Percentiles rank a stretch among this genome's conserved stretches.
Evolutionary conservation across 2,113 vertebrate genomes (phyloP).

Genomic region (Neogale vison): DNA sequence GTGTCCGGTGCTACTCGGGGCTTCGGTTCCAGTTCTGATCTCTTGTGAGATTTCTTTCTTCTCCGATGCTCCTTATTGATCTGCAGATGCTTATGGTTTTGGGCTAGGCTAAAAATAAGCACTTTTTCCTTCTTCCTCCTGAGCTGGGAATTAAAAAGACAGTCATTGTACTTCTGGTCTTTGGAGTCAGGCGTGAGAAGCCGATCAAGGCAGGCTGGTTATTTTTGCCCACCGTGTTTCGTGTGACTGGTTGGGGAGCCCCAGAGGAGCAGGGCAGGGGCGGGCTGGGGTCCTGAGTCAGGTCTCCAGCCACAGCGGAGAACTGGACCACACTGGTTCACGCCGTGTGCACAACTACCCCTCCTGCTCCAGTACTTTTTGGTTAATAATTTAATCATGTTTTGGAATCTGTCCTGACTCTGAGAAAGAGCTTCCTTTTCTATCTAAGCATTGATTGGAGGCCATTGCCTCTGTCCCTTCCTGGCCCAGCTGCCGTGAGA

Average conservation of each 20-base stretch:
- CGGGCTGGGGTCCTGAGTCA: not conserved
- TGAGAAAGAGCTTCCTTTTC: not conserved
- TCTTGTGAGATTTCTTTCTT: not conserved
- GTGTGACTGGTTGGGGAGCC: not conserved
- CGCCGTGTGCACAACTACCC: accelerated
- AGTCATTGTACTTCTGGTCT: not conserved
- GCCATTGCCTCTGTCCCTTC: not conserved
- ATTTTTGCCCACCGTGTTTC: not conserved
- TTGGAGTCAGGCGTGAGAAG: not conserved
- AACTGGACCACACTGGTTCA: not conserved
- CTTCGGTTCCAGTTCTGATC: not conserved
- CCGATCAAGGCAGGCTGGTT: not conserved
- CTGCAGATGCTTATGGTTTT: not conserved
- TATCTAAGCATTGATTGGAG: not conserved
- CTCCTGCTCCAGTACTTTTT: not conserved
- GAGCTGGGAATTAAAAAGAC: not conserved
- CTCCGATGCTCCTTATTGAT: not conserved
- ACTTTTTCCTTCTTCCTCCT: not conserved
- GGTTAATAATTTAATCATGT: not conserved
- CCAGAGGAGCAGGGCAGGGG: not conserved
- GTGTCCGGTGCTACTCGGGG: not conserved
- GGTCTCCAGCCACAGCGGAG: not conserved
- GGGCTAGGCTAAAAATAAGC: not conserved
- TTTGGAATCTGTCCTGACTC: not conserved
- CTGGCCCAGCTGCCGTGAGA: not conserved